Conservation (phyloP, 2,113 vertebrate species). For the Cyprinus carpio region DNA sequence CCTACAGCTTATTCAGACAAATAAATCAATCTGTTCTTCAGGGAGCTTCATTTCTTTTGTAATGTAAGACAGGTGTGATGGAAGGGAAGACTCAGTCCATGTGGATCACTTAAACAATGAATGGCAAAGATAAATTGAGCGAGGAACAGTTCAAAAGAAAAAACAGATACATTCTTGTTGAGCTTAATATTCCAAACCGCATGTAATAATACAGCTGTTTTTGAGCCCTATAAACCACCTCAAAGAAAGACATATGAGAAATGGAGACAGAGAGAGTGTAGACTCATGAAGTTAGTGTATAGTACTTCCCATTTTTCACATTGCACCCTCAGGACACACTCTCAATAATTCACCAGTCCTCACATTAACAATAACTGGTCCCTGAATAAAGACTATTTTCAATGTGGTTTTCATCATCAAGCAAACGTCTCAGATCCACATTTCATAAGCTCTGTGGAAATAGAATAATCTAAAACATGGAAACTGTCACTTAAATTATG, state of each 20-base stretch:
- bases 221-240: slow-evolving; percentile 46
- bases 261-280: slow-evolving; percentile 20
- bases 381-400: slow-evolving; percentile 49
- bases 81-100: neutral
- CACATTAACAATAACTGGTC: slow-evolving; percentile 53
- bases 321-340: slow-evolving; percentile 38
- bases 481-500: slow-evolving; percentile 74
- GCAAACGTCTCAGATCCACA: slow-evolving; percentile 44
- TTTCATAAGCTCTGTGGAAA: slow-evolving; percentile 58
- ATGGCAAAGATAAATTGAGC: slow-evolving; percentile 57
- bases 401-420: slow-evolving; percentile 59
- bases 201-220: slow-evolving; percentile 47
- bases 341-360: slow-evolving; percentile 53
- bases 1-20: slow-evolving; percentile 28
- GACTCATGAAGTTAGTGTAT: slow-evolving; percentile 33
- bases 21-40: slow-evolving; percentile 26
- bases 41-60: slow-evolving; percentile 18
- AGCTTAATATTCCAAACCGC: slow-evolving; percentile 42
- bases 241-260: slow-evolving; percentile 42
- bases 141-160: slow-evolving; percentile 57
- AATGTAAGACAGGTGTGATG: slow-evolving; percentile 26
- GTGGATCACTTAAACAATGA: slow-evolving; percentile 19
- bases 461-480: slow-evolving; percentile 64
- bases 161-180: slow-evolving; percentile 51
- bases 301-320: slow-evolving; percentile 44